These are phyloP conservation scores for Allophyes oxyacanthae DNA, from an alignment of 2,888 invertebrate species.

Conservation along the genomic window DNA sequence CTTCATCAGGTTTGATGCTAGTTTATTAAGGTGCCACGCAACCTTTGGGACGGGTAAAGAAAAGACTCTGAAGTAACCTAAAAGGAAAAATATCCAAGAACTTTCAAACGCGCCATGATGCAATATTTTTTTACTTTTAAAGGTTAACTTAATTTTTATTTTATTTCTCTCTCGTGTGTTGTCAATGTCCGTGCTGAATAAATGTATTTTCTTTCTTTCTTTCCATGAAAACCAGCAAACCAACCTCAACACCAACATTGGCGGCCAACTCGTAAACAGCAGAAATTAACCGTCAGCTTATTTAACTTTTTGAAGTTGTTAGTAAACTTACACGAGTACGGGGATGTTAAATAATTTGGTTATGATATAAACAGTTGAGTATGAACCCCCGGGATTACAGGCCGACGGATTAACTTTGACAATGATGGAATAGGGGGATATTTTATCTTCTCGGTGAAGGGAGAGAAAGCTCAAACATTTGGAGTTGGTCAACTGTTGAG, in stretches of 20 bases:
- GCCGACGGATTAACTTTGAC: conserved; percentile 51
- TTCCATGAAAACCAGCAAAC: no score
- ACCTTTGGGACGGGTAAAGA: no score
- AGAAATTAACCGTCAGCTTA: conserved; percentile 43
- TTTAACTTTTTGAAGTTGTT: conserved; percentile 63
- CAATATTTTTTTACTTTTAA: no score
- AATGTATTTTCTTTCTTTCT: no score
- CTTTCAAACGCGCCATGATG: background rate
- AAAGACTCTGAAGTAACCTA: no score
- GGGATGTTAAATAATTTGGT: conserved; percentile 59
- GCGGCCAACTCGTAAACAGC: conserved; percentile 29
- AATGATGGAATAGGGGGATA: conserved; percentile 44
- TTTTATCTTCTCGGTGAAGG: conserved; percentile 39
- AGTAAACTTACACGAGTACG: conserved; percentile 47
- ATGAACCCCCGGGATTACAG: conserved; percentile 38
- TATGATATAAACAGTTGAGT: conserved; percentile 59
- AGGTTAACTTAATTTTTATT: no score
- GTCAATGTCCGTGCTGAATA: no score
- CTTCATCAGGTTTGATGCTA: no score
- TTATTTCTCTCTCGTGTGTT: no score
- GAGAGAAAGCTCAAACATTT: conserved; percentile 8
- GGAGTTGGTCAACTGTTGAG: conserved; percentile 40
- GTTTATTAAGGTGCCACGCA: no score
- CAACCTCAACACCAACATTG: conserved; percentile 42
- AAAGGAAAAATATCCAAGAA: no score